Evolutionary conservation across 2,797 vertebrate species (phyloP), one percentile per base, ranked within the genome.

Genomic region (Heterohyrax brucei): DNA sequence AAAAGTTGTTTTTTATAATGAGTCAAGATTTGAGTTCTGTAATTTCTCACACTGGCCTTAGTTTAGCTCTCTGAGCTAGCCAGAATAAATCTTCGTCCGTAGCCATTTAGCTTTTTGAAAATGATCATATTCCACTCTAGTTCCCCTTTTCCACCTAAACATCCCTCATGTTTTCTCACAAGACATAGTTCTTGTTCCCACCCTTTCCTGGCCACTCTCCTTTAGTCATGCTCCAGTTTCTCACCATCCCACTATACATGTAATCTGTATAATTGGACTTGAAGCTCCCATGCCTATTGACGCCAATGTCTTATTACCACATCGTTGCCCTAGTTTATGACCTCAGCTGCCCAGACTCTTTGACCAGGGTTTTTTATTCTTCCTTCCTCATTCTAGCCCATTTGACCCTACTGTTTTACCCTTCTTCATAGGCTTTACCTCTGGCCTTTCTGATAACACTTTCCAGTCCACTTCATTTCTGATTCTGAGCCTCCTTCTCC

Each of bases 341-440:
- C 75, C 56, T 94, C 16, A 2, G 62, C 76, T 78, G 50, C 44
- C 76, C 87, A 66, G 59, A 56, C 21, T 59, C 86, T 95, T 78
- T 91, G 46, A 87, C 89, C 66, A 21, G 12, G 39, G 10, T 85
- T 68, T 88, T 93, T 76, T 26, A 6, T 61, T 90, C 59, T 76
- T 68, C 86, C 53, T 77, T 82, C 64, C n/a, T 94, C 79, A 21
- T 89, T 92, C 78, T 33, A 86, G 26, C 33, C 53, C 46, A 3
- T 78, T 46, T 64, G 48, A 97, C 24, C 19, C 4, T 81, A 64
- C 50, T 95, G 24, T 50, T 88, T 59, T 7, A 18, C 78, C 56
- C 56, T 96, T 86, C 77, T 94, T 72, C 53, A 59, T 14, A 77
- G 80, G 64, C 21, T 14, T 92, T 16, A 14, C 33, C 79, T 94